phyloP scores from a whole-genome alignment of 2,113 vertebrate species.

The Alectura lathami region DNA sequence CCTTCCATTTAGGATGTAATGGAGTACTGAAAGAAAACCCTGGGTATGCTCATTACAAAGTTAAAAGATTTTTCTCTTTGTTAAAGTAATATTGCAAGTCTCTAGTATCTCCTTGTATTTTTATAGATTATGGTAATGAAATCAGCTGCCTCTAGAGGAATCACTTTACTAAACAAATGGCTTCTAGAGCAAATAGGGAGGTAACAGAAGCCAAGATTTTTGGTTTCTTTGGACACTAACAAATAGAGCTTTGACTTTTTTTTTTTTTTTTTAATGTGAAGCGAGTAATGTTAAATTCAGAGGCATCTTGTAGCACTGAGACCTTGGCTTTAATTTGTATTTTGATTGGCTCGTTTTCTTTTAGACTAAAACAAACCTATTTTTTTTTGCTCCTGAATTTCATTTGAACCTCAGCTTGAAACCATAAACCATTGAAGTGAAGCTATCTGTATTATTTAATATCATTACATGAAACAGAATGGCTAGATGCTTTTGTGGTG shows the following conservation, averaged over 20 bases:
- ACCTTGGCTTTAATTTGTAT: not conserved
- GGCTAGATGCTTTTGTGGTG: not conserved
- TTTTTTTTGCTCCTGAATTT: not conserved
- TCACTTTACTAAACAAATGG: not conserved
- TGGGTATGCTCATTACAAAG: slow-evolving; percentile 67
- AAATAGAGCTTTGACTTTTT: not conserved
- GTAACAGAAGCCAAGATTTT: not conserved
- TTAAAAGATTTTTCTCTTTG: not conserved
- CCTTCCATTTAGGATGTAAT: slow-evolving; percentile 47
- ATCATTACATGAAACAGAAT: not conserved
- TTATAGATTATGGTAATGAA: not conserved
- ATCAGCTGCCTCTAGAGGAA: not conserved
- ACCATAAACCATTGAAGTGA: not conserved
- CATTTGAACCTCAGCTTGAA: not conserved
- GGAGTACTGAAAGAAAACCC: slow-evolving; percentile 61
- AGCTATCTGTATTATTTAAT: not conserved
- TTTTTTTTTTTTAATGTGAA: not conserved
- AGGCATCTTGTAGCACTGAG: not conserved
- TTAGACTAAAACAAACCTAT: not conserved
- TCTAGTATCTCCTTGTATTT: not conserved
- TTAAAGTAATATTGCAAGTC: not conserved
- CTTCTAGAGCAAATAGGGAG: not conserved
- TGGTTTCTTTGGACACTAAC: not conserved
- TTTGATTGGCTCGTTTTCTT: not conserved
- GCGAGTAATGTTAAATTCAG: not conserved